Conservation (phyloP, 2,797 vertebrate genomes). For the Mycteria americana region DNA sequence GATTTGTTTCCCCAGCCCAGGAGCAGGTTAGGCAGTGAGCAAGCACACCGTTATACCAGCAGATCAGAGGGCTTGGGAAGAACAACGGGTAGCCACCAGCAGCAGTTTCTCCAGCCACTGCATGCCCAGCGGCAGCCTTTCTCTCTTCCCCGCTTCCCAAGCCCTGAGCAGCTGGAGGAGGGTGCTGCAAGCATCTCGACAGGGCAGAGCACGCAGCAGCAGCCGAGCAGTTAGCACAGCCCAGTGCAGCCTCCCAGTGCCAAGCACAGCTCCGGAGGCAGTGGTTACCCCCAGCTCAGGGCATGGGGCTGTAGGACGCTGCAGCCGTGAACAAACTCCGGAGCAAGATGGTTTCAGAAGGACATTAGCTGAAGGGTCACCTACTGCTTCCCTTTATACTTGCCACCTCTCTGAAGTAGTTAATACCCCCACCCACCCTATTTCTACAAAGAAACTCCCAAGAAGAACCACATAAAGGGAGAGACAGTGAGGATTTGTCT, state of each 20-base stretch:
- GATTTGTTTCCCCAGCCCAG: background rate
- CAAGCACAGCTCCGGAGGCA: background rate
- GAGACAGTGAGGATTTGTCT: slow-evolving; percentile 20
- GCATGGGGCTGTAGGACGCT: background rate
- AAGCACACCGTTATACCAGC: background rate
- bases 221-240: background rate
- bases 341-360: background rate
- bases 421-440: background rate
- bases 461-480: background rate
- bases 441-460: background rate
- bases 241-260: background rate
- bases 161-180: background rate
- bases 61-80: background rate
- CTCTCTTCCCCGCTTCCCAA: background rate
- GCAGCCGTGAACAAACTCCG: background rate
- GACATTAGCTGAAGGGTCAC: background rate
- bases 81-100: background rate
- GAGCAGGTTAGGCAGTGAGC: background rate
- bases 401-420: background rate
- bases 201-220: background rate
- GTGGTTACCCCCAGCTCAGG: background rate
- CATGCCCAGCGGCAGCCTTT: background rate
- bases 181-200: background rate
- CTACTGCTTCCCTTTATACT: background rate
- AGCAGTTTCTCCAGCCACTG: background rate